These are phyloP conservation scores for Phrynocephalus forsythii DNA, from an alignment of 2,797 vertebrate genomes.

Conservation along the genomic window DNA sequence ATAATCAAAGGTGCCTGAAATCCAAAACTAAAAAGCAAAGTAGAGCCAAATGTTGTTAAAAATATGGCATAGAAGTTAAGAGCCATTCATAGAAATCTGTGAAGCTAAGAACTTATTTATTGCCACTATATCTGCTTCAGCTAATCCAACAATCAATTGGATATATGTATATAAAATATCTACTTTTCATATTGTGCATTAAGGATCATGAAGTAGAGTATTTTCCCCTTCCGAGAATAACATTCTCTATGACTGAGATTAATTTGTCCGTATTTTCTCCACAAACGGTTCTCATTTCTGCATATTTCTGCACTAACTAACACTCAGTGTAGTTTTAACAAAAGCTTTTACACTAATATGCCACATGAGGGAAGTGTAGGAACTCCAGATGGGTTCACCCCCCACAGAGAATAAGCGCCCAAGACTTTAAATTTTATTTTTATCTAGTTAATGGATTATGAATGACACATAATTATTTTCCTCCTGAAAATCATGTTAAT, in stretches of 20 bases:
- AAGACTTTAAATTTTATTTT: conserved; percentile 55
- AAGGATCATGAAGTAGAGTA: background rate
- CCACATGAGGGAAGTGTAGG: conserved; percentile 71
- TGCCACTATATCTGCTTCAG: no score
- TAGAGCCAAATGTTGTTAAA: no score
- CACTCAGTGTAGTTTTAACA: conserved; percentile 8
- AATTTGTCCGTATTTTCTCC: background rate
- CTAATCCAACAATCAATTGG: no score
- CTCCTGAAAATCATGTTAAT: conserved; percentile 72
- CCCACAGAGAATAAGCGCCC: conserved; percentile 51
- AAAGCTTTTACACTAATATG: conserved; percentile 57
- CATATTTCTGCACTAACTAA: background rate
- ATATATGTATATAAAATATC: background rate
- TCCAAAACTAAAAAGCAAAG: no score
- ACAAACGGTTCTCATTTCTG: background rate
- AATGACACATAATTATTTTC: conserved; percentile 74
- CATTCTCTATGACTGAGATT: background rate
- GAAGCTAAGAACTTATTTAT: no score
- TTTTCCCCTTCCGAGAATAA: background rate
- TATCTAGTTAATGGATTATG: conserved; percentile 72
- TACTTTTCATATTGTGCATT: background rate
- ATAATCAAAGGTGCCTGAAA: no score
- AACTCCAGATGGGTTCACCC: conserved; percentile 50
- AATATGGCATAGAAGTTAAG: no score
- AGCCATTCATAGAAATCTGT: no score